These are phyloP conservation scores for Euphysa ruthae DNA, from an alignment of 30 jellyfish, hydroid and myxozoan genomes.

Conservation along the genomic window DNA sequence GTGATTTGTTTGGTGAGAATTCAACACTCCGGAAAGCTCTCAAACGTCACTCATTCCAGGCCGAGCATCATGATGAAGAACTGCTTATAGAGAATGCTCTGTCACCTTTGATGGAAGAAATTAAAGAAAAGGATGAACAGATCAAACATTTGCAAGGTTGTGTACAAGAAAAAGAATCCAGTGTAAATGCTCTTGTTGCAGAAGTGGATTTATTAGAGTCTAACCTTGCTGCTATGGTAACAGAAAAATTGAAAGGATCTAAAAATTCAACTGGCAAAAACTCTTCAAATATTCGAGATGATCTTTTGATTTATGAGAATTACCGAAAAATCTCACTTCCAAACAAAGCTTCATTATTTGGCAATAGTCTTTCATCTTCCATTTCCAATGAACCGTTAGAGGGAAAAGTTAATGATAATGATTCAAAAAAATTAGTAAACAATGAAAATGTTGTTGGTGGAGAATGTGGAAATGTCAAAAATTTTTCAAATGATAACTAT, in stretches of 20 bases:
- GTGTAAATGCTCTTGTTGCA: conserved; percentile 7
- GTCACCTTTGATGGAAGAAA: conserved; percentile 37
- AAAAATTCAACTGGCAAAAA: not conserved
- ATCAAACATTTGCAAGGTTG: conserved; percentile 1
- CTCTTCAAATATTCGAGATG: not conserved
- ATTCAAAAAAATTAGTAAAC: too few relatives aligned
- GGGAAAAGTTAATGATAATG: too few relatives aligned
- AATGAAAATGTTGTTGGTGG: too few relatives aligned
- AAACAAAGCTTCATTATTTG: too few relatives aligned
- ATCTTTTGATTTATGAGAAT: not conserved
- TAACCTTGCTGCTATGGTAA: conserved; percentile 27
- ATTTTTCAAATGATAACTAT: too few relatives aligned
- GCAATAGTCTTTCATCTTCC: too few relatives aligned
- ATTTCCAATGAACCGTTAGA: too few relatives aligned
- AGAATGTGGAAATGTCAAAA: too few relatives aligned
- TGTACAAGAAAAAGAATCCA: conserved; percentile 18
- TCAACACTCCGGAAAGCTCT: conserved; percentile 13
- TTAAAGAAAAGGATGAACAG: conserved; percentile 24
- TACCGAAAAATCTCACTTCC: not conserved
- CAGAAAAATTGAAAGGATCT: conserved; percentile 13
- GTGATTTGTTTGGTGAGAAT: conserved; percentile 15
- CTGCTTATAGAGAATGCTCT: conserved; percentile 22
- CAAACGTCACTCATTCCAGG: conserved; percentile 22
- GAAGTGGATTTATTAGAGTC: conserved; percentile 29
- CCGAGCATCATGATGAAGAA: conserved; percentile 22